Evolutionary conservation across 2,888 invertebrate species (phyloP).

Genomic region (Empis stercorea): DNA sequence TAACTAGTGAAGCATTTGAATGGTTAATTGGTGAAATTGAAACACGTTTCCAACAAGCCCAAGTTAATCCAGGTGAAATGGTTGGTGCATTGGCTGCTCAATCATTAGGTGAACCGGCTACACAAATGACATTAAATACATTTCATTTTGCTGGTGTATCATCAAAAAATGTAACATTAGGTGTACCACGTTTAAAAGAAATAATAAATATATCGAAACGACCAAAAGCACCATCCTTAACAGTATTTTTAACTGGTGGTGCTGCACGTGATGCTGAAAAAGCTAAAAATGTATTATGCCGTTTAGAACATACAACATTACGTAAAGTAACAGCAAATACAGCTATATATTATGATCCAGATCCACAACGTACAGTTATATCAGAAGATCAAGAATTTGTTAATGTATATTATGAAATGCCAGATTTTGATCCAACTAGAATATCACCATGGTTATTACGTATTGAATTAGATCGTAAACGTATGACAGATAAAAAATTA

Average conservation of each 20-base stretch:
- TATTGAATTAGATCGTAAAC: slow-evolving; percentile 94
- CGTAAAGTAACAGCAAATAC: slow-evolving; percentile 97
- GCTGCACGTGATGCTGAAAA: slow-evolving; percentile 98
- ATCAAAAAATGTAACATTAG: slow-evolving; percentile 98
- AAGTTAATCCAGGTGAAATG: slow-evolving; percentile 96
- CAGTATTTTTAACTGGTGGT: slow-evolving; percentile 94
- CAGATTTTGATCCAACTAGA: slow-evolving; percentile 94
- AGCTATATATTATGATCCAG: slow-evolving; percentile 98
- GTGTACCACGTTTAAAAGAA: slow-evolving; percentile 96
- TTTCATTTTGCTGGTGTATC: slow-evolving; percentile 99
- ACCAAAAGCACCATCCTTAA: slow-evolving; percentile 97
- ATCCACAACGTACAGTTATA: slow-evolving; percentile 96
- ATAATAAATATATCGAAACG: slow-evolving; percentile 98
- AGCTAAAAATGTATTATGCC: slow-evolving; percentile 95
- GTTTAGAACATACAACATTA: slow-evolving; percentile 94
- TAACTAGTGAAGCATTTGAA: slow-evolving; percentile 94
- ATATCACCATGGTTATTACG: slow-evolving; percentile 97
- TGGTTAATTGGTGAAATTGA: slow-evolving; percentile 99
- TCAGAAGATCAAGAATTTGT: slow-evolving; percentile 99
- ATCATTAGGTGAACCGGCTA: slow-evolving; percentile 97
- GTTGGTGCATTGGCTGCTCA: slow-evolving; percentile 99
- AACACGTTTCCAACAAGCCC: slow-evolving; percentile 95
- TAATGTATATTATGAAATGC: slow-evolving; percentile 99
- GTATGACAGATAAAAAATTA: slow-evolving; percentile 98
- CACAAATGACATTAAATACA: slow-evolving; percentile 99